A percentile compares a stretch with the other conserved stretches of the same genome.
phyloP scores from a whole-genome alignment of 2,113 vertebrate genomes.

The Ivindomyrus marchei region DNA sequence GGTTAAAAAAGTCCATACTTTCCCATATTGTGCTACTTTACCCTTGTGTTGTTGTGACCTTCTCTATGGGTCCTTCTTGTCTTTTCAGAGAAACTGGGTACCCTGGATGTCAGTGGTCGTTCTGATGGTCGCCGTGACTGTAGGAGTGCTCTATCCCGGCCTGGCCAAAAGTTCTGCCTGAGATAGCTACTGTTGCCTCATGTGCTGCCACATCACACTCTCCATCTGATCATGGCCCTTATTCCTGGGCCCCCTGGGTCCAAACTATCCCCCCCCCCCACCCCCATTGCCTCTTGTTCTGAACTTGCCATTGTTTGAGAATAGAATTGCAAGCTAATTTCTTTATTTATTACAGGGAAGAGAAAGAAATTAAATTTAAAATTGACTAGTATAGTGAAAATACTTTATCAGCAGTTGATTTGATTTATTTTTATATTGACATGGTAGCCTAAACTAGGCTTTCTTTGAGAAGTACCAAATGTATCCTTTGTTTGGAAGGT shows the following conservation, averaged over 20 bases:
- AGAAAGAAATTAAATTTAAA: not conserved
- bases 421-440: constrained; percentile 3
- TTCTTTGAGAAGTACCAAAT: not conserved
- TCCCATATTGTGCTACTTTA: constrained; percentile 7
- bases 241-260: not conserved
- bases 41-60: not conserved
- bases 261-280: not conserved
- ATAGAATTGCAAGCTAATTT: not conserved
- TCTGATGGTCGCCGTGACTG: constrained; percentile 85
- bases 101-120: constrained; percentile 89
- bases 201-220: not conserved
- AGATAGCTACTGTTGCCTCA: constrained; percentile 27
- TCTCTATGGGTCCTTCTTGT: constrained; percentile 19
- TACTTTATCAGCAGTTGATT: not conserved
- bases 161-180: constrained; percentile 81
- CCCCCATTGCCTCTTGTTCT: not conserved
- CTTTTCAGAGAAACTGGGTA: constrained; percentile 81
- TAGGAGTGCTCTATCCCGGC: constrained; percentile 77
- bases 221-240: not conserved
- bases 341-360: constrained; percentile 14
- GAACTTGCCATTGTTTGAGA: constrained; percentile 1
- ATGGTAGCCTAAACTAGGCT: constrained; percentile 4
- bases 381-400: constrained; percentile 6
- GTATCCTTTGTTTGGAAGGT: constrained; percentile 1
- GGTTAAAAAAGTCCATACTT: constrained; percentile 12